Evolutionary conservation across 2,797 vertebrate species (phyloP), one percentile per base, ranked within the genome.

Genomic region (Discoglossus pictus): DNA sequence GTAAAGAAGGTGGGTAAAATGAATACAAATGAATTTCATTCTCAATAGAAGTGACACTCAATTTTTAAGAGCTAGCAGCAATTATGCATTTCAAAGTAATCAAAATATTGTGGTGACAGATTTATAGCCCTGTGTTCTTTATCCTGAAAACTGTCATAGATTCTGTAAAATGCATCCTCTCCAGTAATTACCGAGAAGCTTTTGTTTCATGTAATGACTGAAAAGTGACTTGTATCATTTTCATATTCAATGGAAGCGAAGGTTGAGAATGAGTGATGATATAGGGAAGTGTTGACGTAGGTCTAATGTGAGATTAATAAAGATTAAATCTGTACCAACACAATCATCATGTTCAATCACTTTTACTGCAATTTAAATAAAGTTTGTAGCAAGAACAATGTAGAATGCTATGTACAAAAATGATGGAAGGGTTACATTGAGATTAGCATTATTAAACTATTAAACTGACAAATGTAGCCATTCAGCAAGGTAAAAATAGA

Each of bases 71-170:
- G 56, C 24, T 8, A 6, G 6, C 24, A 44, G 27, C n/a, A 61
- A 68, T 61, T 39, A 39, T 16, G 21, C 23, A 11, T 55, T 35
- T 61, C 31, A 42, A 46, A 68, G 20, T 15, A 61, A 61, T 68
- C 65, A 68, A 53, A 61, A 68, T 38, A 68, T 68, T 68, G 38
- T 68, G 65, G 61, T 53, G 56, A 68, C 48, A 47, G 48, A 68
- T 68, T 18, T 68, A 47, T 54, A 21, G 6, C 39, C 56, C 59
- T 46, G 39, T 27, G 2, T 38, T 43, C 20, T 25, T 52, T n/a
- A 17, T 44, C 39, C 36, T 21, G 44, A 42, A 58, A 39, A 27
- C 6, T 34, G 17, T 58, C 23, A 58, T 67, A 20, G 51, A 13
- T 55, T 65, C 27, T 55, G 38, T 17, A 35, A 43, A 40, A 27